Evolutionary conservation across 2,113 vertebrate genomes (phyloP), one percentile per base, ranked within the genome.

Genomic region (Accipiter virgatus): DNA sequence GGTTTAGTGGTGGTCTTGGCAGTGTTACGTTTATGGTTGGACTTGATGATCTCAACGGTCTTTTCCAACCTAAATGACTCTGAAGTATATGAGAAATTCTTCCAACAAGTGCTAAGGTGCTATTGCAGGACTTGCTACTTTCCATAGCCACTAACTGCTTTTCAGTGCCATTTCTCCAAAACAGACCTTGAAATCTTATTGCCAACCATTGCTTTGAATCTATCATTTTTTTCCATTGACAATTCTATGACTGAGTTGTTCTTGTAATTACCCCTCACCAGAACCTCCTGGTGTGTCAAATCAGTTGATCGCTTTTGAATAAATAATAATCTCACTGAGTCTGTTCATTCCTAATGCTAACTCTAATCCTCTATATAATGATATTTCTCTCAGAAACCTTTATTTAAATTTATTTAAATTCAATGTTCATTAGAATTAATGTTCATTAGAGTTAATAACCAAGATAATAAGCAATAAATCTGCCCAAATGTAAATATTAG

Each of bases 11-110:
- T 72, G 22, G 45, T 72, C n/a, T 61, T 86, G n/a, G 22, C 40
- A 0, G 0, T 53, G 15, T 17, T 63, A 11, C 8, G 12, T 74
- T 81, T 16, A 29, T 2, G 16, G 7, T 40, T 75, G 36, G 34
- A 70, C 36, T 27, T 16, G 18, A 27, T 63, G 4, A 40, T 25
- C 17, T 50, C 45, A 52, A 58, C 10, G 0, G 0, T 40, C 8
- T 53, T 90, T 77, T 53, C 16, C 50, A 77, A 3, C 21, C 11
- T 48, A 71, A 61, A 42, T 7, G 2, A 72, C 66, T 66, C 71
- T 72, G 34, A 78, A 72, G 6, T 36, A 40, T 31, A 31, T 13
- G 34, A 58, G 16, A 89, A 81, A 81, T 65, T 4, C 14, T 83
- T 89, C 63, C 40, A 61, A 62, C 7, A 90, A 65, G 14, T 45